These are phyloP conservation scores for Ptychoptera contaminata DNA, from an alignment of 2,888 invertebrate species.

Conservation along the genomic window DNA sequence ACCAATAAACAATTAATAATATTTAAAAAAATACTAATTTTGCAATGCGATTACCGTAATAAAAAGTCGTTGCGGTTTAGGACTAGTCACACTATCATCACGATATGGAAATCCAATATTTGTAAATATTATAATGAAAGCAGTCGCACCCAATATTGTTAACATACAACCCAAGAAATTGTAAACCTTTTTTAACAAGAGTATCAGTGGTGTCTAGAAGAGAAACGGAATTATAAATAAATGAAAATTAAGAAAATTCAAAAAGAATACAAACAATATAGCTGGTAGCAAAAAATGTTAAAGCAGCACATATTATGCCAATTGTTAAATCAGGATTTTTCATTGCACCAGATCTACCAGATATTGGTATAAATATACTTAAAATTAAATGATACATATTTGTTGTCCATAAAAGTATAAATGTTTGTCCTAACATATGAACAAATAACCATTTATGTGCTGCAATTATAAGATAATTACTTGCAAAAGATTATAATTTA, in stretches of 20 bases:
- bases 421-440: constrained; percentile 18
- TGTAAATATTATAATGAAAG: constrained; percentile 20
- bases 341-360: constrained; percentile 30
- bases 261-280: constrained; percentile 21
- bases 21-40: not conserved
- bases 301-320: constrained; percentile 23
- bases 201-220: constrained; percentile 15
- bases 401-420: constrained; percentile 19
- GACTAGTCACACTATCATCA: constrained; percentile 23
- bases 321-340: constrained; percentile 34
- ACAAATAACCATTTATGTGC: constrained; percentile 21
- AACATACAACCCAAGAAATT: constrained; percentile 17
- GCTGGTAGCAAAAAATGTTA: constrained; percentile 27
- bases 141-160: constrained; percentile 17
- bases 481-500: too few species aligned
- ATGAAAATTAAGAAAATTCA: not conserved
- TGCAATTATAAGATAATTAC: constrained; percentile 9
- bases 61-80: constrained; percentile 33
- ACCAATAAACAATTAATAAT: not conserved
- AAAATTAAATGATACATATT: constrained; percentile 18
- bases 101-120: constrained; percentile 39
- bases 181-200: constrained; percentile 18
- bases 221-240: not conserved
- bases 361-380: constrained; percentile 28
- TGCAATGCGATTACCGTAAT: constrained; percentile 28